Conservation (phyloP, 2,113 vertebrate species). For the Panurus biarmicus region DNA sequence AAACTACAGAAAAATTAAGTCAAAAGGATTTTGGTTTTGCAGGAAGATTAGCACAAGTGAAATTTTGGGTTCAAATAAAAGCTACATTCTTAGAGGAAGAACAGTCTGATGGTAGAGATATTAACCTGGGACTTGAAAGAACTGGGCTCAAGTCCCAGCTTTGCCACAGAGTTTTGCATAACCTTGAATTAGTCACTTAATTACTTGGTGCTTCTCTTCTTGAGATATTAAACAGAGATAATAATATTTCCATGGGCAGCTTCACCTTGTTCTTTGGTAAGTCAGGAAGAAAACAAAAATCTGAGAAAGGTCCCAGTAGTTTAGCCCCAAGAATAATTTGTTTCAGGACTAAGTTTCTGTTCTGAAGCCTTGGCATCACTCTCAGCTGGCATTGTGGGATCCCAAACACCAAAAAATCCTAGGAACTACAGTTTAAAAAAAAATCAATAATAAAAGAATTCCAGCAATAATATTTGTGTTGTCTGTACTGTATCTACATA, state of each 20-base stretch:
- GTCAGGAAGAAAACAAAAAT: neutral
- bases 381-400: neutral
- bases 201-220: neutral
- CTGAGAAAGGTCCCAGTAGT: neutral
- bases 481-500: neutral
- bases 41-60: neutral
- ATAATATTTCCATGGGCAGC: neutral
- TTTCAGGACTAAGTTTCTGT: neutral
- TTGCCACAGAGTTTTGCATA: neutral
- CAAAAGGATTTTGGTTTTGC: neutral
- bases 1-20: neutral
- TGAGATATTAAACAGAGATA: neutral
- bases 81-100: neutral
- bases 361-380: neutral
- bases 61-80: neutral
- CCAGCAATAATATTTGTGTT: neutral
- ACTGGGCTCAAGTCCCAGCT: neutral
- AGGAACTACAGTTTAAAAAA: neutral
- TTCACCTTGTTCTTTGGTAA: neutral
- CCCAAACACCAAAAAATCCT: neutral
- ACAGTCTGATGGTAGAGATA: neutral
- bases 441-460: neutral
- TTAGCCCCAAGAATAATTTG: neutral
- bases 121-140: neutral
- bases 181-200: slow-evolving; percentile 1